phyloP scores from a whole-genome alignment of 2,113 vertebrate species.

The Salvelinus namaycush region DNA sequence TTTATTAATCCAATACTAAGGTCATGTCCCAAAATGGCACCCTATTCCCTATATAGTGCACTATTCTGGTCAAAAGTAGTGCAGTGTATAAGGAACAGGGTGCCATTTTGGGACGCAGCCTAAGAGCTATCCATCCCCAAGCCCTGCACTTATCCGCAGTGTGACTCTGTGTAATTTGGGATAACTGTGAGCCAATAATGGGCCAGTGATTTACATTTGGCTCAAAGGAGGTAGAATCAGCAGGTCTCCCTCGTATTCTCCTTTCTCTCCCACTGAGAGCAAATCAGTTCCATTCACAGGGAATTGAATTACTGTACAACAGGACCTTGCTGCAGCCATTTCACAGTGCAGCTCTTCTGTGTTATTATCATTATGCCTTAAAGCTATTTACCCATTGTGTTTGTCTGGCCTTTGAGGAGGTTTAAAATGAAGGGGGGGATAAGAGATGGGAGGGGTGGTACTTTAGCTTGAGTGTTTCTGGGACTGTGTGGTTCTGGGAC shows the following conservation, averaged over 20 bases:
- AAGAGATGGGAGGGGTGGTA: neutral
- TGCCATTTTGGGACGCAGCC: too few species aligned
- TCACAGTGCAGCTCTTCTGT: conserved; percentile 50
- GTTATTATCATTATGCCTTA: conserved; percentile 1
- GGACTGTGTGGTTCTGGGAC: too few species aligned
- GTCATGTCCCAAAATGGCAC: conserved; percentile 15
- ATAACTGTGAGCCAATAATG: conserved; percentile 51
- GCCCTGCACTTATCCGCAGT: neutral
- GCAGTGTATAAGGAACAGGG: too few species aligned
- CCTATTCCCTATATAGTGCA: too few species aligned
- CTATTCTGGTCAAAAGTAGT: too few species aligned
- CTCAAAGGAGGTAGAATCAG: conserved; percentile 57
- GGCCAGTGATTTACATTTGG: conserved; percentile 63
- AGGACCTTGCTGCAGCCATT: conserved; percentile 28
- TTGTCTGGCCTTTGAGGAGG: conserved; percentile 22
- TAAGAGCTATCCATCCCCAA: neutral
- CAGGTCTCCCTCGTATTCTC: conserved; percentile 31
- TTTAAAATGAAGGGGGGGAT: conserved; percentile 9
- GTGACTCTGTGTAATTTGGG: conserved; percentile 13
- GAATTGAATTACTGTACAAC: conserved; percentile 28
- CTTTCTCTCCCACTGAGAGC: conserved; percentile 32
- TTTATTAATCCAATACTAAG: neutral
- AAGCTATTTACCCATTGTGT: conserved; percentile 45
- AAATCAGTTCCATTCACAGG: conserved; percentile 38
- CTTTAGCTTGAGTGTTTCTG: neutral